These are phyloP conservation scores for Priocnemis perturbator DNA, from an alignment of 2,888 invertebrate species.

Conservation along the genomic window DNA sequence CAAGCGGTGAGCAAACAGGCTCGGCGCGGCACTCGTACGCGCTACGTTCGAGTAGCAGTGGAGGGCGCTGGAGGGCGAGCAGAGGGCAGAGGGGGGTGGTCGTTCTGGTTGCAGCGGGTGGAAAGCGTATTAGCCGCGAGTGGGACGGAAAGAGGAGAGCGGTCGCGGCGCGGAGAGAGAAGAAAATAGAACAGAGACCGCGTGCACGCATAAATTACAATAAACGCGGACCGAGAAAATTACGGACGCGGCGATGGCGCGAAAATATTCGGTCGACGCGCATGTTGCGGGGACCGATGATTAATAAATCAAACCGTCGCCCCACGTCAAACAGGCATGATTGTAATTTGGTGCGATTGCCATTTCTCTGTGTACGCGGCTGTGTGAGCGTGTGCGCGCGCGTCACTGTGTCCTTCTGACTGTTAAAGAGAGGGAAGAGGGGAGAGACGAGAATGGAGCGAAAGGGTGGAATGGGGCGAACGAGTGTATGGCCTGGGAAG, in stretches of 20 bases:
- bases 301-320: slow-evolving; percentile 58
- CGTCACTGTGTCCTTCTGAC: too few species aligned
- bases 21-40: slow-evolving; percentile 14
- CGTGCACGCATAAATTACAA: slow-evolving; percentile 45
- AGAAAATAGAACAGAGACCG: slow-evolving; percentile 30
- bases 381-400: background rate
- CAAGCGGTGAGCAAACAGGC: slow-evolving; percentile 23
- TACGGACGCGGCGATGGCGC: slow-evolving; percentile 40
- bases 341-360: slow-evolving; percentile 58
- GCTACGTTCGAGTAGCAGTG: slow-evolving; percentile 4
- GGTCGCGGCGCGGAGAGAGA: background rate
- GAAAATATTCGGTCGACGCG: slow-evolving; percentile 50
- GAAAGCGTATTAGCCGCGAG: background rate
- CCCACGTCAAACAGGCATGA: slow-evolving; percentile 50
- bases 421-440: background rate
- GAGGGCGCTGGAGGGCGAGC: background rate
- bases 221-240: slow-evolving; percentile 40
- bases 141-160: background rate
- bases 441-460: background rate
- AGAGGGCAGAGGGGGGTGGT: slow-evolving; percentile 12
- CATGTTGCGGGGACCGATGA: slow-evolving; percentile 49
- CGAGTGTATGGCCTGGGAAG: background rate
- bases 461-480: background rate
- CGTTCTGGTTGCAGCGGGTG: slow-evolving; percentile 1
- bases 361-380: slow-evolving; percentile 10